Evolutionary conservation across 2,888 invertebrate species (phyloP), one percentile per base, ranked within the genome.

Genomic region (Dasysyrphus tricinctus): DNA sequence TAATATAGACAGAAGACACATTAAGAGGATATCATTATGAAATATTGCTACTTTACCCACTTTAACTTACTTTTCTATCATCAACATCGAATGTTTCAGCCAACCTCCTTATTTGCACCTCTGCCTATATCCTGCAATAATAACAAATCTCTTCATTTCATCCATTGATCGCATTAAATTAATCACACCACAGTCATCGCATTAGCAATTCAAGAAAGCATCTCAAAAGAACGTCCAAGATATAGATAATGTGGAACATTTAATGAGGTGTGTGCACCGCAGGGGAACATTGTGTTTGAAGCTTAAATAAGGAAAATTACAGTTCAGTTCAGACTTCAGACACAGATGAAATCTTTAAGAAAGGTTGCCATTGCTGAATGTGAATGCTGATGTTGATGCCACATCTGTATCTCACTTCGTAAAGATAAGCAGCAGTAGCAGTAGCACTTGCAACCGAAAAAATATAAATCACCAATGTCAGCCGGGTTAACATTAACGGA

Each of bases 401-500:
- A 67, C 80, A 84, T 72, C 72, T 81, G 78, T 86, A 81, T 81
- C 77, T 85, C 85, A 81, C 81, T 85, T 63, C 81, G 42, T 39
- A 73, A 51, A 81, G 85, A 86, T 86, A 86, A 86, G 77, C 69
- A n/a, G n/a, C 73, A 47, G 61, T 37, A 54, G 74, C 76, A 47
- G 61, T 47, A 49, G 79, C 65, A 82, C 70, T 78, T 61, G 77
- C 61, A 47, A 72, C 56, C 77, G 75, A 67, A 76, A 77, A 87
- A 73, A 61, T 72, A 89, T 89, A 89, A 89, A 89, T 89, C 89
- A 89, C 88, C 80, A 51, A 69, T 88, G 89, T 89, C 89, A 89
- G 88, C 76, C 83, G 88, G 88, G 85, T 82, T 88, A 89, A 88
- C 89, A 88, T 89, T 88, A 88, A 88, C 89, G 88, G 88, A 88